Base-by-base conservation (phyloP, 1,140 invertebrate species). In the Drosophila albomicans region DNA sequence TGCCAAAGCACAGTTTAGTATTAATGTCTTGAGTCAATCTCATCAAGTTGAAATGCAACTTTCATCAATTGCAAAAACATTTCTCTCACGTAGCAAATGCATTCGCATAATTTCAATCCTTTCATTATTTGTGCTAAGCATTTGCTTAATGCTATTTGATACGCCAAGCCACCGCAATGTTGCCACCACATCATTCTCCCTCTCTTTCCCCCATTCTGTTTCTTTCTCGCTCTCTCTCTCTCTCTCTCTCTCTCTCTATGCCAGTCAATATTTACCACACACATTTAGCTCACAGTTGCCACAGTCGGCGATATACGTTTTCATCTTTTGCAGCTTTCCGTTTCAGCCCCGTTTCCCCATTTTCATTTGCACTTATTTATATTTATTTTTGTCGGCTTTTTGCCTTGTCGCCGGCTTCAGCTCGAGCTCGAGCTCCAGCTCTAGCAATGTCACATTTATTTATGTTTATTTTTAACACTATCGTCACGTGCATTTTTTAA, bases 281-380 rank as follows among this genome's bases (percentile, higher is more conserved):
- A 82, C 78, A 78, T 89, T 84, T 81, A 66, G 84, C 84, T 75
- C 49, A 11, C 32, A 38, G 87, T 52, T 41, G 51, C 58, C 73
- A 63, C 78, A 75, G 52, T 51, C 66, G 65, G 58, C 72, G 67
- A 69, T 74, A 62, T 69, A 52, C 20, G 49, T 74, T 74, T 74
- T 74, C 57, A 61, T 74, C 64, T 45, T 54, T 59, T 43, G 13
- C 57, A 15, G 20, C 20, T 35, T 61, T 72, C 78, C 65, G 61
- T 67, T 79, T 77, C 66, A 38, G 65, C 74, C 74, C 25, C 38
- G 11, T 63, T 69, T 69, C 79, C 82, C 70, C 77, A 84, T 88
- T 88, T 88, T 73, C 80, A 88, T 74, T 78, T 71, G 52, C 72
- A 75, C 72, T 63, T 88, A 75, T 87, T 88, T 88, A 74, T 72